Conservation (phyloP, 1,140 invertebrate genomes). For the Eulimnadia texana region DNA sequence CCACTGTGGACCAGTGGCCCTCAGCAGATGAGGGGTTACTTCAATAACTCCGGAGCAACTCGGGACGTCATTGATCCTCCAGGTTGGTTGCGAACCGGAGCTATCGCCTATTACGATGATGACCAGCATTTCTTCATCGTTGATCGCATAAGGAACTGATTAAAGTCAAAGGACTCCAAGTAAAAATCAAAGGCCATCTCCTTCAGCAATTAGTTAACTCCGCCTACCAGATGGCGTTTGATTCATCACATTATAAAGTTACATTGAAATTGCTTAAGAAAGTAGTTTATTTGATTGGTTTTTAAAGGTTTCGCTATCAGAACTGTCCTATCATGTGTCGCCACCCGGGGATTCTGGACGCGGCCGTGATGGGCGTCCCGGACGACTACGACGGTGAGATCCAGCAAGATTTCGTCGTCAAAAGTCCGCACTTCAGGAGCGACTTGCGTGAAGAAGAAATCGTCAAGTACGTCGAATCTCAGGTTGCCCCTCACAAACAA, state of each 20-base stretch:
- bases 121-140: conserved; percentile 39
- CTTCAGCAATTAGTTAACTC: no score
- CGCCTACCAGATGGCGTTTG: conserved; percentile 15
- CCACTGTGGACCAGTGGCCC: conserved; percentile 33
- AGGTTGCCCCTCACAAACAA: conserved; percentile 14
- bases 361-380: conserved; percentile 33
- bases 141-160: conserved; percentile 46
- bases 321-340: conserved; percentile 25
- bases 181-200: conserved; percentile 18
- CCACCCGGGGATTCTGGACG: conserved; percentile 29
- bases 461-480: conserved; percentile 15
- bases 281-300: neutral
- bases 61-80: conserved; percentile 32
- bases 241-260: neutral
- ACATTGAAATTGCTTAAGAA: conserved; percentile 17
- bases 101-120: conserved; percentile 43
- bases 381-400: conserved; percentile 32
- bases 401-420: conserved; percentile 25
- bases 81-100: conserved; percentile 53
- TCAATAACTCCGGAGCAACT: conserved; percentile 33
- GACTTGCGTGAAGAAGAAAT: conserved; percentile 12
- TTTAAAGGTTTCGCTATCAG: conserved; percentile 21
- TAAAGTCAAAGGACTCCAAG: conserved; percentile 39
- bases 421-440: conserved; percentile 17
- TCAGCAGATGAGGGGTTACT: conserved; percentile 32